Base-by-base conservation (phyloP, 2,888 invertebrate species). In the Venustoraphidia nigricollis region DNA sequence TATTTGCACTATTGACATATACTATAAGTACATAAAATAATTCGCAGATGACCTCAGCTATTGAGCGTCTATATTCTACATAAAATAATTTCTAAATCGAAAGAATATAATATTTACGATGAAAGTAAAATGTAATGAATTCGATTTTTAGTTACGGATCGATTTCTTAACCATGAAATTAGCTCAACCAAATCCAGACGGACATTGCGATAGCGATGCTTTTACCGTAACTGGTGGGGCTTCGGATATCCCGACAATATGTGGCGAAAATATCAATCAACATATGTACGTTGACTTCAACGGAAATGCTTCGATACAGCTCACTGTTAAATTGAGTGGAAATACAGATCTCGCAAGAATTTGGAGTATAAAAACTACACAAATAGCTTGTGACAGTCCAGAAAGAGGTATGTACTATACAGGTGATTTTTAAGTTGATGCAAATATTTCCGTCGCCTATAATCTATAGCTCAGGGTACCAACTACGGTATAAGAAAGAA, bases 241-340 rank as follows among this genome's bases (percentile, higher is more conserved):
- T 48, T 79, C 81, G 0, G 63, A 69, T 8, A 76, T 83, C 5
- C 85, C 85, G 0, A 62, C 69, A 1, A 74, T 91, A 50, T 91
- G 90, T 60, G 90, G 90, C 0, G 83, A 84, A 61, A 84, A 87
- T 63, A 77, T 80, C 1, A 87, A 86, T 1, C 83, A 88, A 62
- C 83, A 84, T 56, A 72, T 87, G 34, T 87, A 82, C 58, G 74
- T 86, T 1, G 80, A 83, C 60, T 87, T 88, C 58, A 77, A 80
- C 57, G 78, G 76, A 1, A 73, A 76, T 17, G 69, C 69, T 17
- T 75, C 83, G 0, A 83, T 88, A 39, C 78, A 75, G 3, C 73
- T 88, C 41, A 72, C 77, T 0, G 67, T 88, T 13, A 75, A 79
- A 9, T 81, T 84, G 0, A 78, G 78, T 1, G 58, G 70, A 0